These are phyloP conservation scores for Semotilus atromaculatus DNA, from an alignment of 2,797 vertebrate genomes.

Conservation along the genomic window DNA sequence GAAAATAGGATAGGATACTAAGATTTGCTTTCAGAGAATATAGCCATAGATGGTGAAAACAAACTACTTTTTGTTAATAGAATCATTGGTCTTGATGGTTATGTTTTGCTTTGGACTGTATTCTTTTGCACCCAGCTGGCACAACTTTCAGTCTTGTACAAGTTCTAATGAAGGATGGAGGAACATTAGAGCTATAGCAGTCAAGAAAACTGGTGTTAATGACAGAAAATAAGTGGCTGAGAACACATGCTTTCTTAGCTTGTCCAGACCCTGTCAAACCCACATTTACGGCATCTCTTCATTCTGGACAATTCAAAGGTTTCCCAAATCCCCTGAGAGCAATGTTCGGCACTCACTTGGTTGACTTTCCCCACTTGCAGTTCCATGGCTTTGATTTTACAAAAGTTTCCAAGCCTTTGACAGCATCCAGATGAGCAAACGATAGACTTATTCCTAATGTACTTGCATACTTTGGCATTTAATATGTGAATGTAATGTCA, in stretches of 20 bases:
- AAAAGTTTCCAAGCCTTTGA: neutral
- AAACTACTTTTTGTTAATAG: neutral
- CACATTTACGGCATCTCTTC: slow-evolving; percentile 4
- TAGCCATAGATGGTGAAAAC: neutral
- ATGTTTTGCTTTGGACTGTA: neutral
- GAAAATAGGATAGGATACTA: neutral
- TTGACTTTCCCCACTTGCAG: neutral
- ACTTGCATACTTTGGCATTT: neutral
- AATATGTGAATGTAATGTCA: neutral
- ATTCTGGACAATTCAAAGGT: slow-evolving; percentile 4
- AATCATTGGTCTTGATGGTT: neutral
- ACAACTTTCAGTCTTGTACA: no score
- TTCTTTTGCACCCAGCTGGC: neutral
- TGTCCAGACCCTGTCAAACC: slow-evolving; percentile 15
- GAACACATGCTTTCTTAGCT: slow-evolving; percentile 5
- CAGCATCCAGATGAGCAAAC: slow-evolving; percentile 6
- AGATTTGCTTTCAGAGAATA: neutral
- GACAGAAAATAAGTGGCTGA: slow-evolving; percentile 3
- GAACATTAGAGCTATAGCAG: neutral
- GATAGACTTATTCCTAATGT: neutral
- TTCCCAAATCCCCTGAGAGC: slow-evolving; percentile 14
- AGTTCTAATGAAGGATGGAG: neutral
- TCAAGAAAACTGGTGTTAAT: slow-evolving; percentile 9
- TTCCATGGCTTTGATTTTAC: slow-evolving; percentile 32
- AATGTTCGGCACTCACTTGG: neutral